Evolutionary conservation across 2,888 invertebrate genomes (phyloP), one percentile per base, ranked within the genome.

Genomic region (Autographa pulchrina): DNA sequence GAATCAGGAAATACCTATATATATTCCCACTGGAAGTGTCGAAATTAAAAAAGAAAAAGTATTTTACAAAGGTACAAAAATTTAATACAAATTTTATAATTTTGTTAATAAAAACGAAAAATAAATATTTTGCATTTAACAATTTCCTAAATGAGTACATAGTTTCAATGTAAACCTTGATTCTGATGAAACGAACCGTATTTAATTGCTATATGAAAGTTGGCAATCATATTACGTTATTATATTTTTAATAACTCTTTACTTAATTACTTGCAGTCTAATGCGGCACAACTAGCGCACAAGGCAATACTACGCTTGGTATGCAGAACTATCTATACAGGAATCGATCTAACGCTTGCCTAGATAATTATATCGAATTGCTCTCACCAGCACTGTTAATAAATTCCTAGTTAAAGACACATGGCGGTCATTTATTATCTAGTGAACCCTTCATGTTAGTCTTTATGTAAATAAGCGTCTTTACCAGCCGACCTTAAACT

Each of bases 261-360:
- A 48, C 8, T 48, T n/a, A 48, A 48, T 48, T 48, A n/a, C 48
- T n/a, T n/a, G n/a, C 48, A n/a, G 16, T 48, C n/a, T 48, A 48
- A 48, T 48, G 48, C 16, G 48, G 48, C 48, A 43, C 43, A 48
- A 48, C 48, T n/a, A 48, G 48, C 48, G 48, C n/a, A 48, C n/a
- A 25, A 25, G 2, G 13, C 13, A 56, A 56, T 18, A 20, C 5
- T 18, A 13, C 13, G 14, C 20, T 56, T 25, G 25, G 54, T 56
- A 56, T 56, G 54, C 54, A 56, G 25, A 54, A 54, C 54, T 56
- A 56, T 56, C 20, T 25, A 20, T 54, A 20, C 54, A 2, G 20
- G 54, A 20, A 20, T 56, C 54, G 54, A 56, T 56, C 54, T 8
- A 3, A 25, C 54, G 18, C 20, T 56, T 56, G 9, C 20, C 54